Percentiles rank a stretch among this genome's conserved stretches.
Conservation (phyloP, 2,797 vertebrate genomes). For the Pantherophis alleghaniensis region DNA sequence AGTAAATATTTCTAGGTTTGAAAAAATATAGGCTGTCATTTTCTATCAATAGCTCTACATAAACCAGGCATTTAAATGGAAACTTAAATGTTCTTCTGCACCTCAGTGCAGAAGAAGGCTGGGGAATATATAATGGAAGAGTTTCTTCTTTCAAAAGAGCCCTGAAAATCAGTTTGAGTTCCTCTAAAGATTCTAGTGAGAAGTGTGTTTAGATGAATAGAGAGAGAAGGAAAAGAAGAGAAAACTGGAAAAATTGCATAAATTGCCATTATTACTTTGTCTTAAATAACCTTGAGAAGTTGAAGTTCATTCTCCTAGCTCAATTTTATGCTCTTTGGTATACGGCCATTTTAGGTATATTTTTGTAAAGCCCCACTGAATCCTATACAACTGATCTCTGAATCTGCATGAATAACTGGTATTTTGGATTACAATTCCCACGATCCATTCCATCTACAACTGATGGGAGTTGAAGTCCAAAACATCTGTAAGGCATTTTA, state of each 20-base stretch:
- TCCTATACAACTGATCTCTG: too few species aligned
- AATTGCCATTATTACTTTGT: conserved; percentile 71
- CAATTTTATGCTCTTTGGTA: neutral
- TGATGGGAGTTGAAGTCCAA: neutral
- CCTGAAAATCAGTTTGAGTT: conserved; percentile 70
- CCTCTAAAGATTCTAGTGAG: conserved; percentile 63
- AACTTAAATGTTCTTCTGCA: conserved; percentile 57
- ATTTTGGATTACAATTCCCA: neutral
- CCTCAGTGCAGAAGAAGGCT: conserved; percentile 43
- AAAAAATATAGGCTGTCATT: conserved; percentile 57
- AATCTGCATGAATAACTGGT: neutral
- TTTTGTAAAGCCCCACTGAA: neutral
- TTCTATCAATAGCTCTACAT: conserved; percentile 54
- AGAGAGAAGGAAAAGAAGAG: neutral
- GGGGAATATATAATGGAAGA: conserved; percentile 54
- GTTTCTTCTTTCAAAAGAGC: conserved; percentile 53
- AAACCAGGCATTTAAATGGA: conserved; percentile 58
- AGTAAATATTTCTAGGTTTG: conserved; percentile 58
- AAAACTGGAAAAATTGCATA: conserved; percentile 64
- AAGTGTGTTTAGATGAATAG: conserved; percentile 61
- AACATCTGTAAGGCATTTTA: neutral
- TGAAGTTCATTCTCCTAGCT: conserved; percentile 60
- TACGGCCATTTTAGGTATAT: neutral
- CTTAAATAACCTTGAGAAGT: conserved; percentile 66
- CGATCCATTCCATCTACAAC: neutral